phyloP scores from a whole-genome alignment of 2,797 vertebrate species.

The Danio tinwini region DNA sequence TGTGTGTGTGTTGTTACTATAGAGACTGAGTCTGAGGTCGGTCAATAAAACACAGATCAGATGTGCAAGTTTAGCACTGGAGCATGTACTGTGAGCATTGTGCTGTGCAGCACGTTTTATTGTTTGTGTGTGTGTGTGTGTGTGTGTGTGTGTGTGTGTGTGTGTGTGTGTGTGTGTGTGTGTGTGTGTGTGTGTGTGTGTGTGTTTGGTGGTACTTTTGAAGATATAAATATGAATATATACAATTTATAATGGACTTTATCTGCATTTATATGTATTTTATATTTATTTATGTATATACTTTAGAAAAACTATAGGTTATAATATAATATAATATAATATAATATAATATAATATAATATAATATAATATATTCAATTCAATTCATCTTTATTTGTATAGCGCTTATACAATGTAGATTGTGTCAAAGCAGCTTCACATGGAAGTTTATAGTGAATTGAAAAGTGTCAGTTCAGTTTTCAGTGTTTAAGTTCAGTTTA shows the following conservation, averaged over 20 bases:
- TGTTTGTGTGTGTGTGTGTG: not conserved
- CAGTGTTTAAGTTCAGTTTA: too few relatives aligned
- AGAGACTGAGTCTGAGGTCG: conserved; percentile 55
- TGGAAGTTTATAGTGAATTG: too few relatives aligned
- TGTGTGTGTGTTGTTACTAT: conserved; percentile 62
- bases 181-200: not conserved
- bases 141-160: conserved; percentile 1
- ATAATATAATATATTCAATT: too few relatives aligned
- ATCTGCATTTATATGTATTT: not conserved
- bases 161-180: not conserved
- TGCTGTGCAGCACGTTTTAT: conserved; percentile 7
- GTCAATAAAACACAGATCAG: conserved; percentile 59
- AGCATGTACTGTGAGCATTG: conserved; percentile 24
- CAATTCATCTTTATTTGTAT: too few relatives aligned
- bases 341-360: too few relatives aligned
- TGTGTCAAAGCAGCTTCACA: too few relatives aligned
- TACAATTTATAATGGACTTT: too few relatives aligned
- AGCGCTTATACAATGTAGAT: too few relatives aligned
- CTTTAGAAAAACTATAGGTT: too few relatives aligned
- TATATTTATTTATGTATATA: too few relatives aligned
- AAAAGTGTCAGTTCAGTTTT: too few relatives aligned
- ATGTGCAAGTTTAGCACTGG: conserved; percentile 48
- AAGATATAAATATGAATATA: not conserved
- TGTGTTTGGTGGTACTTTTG: not conserved
- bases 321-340: too few relatives aligned